These are phyloP conservation scores for Eupithecia subumbrata DNA, from an alignment of 2,888 invertebrate species.

Conservation along the genomic window DNA sequence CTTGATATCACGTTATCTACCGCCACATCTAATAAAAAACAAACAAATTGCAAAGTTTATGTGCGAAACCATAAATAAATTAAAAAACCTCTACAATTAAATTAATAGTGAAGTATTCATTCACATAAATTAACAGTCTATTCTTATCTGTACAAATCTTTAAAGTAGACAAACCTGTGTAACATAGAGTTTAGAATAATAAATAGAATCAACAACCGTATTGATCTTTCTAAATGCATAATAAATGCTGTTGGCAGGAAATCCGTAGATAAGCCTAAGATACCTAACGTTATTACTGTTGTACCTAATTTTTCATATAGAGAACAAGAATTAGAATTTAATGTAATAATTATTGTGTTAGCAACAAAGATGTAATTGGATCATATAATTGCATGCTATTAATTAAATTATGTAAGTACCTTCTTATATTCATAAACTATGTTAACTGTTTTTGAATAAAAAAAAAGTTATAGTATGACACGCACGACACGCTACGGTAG, in stretches of 20 bases:
- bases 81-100: not conserved
- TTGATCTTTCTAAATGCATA: not conserved
- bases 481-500: too few species aligned
- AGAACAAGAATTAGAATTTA: too few species aligned
- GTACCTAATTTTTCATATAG: too few species aligned
- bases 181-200: not conserved
- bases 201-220: not conserved
- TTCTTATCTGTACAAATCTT: conserved; percentile 5
- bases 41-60: not conserved
- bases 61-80: conserved; percentile 2
- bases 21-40: not conserved
- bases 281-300: not conserved
- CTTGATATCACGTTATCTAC: not conserved
- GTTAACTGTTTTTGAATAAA: too few species aligned
- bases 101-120: not conserved
- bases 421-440: too few species aligned
- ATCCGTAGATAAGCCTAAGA: not conserved
- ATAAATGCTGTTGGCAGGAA: not conserved
- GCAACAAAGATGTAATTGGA: too few species aligned
- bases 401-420: too few species aligned
- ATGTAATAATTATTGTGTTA: too few species aligned
- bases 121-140: conserved; percentile 12
- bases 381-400: too few species aligned
- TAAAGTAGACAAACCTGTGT: not conserved
- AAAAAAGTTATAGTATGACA: too few species aligned